A percentile compares a stretch with the other conserved stretches of the same genome.
Conservation (phyloP, 2,797 vertebrate species). For the Falco cherrug region DNA sequence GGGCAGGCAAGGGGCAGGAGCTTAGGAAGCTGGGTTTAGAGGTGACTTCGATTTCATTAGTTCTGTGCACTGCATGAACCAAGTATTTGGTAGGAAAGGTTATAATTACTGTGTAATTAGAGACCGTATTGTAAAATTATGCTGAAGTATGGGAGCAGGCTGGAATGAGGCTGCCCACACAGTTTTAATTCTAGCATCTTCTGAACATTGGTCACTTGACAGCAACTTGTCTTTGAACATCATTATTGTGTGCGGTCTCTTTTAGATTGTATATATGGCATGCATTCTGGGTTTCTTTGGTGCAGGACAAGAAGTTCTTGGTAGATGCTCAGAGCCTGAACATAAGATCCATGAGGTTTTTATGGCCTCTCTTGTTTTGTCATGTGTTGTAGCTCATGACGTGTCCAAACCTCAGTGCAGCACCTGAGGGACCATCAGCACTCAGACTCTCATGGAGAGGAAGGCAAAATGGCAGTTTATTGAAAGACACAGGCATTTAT, state of each 20-base stretch:
- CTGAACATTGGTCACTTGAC: neutral
- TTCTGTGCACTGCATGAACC: neutral
- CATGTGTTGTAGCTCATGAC: too few species aligned
- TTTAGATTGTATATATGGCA: neutral
- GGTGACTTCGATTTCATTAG: neutral
- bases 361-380: neutral
- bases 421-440: too few species aligned
- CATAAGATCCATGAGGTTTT: neutral
- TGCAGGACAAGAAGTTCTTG: neutral
- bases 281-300: neutral
- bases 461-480: too few species aligned
- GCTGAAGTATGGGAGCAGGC: neutral
- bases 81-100: neutral
- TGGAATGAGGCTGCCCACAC: neutral
- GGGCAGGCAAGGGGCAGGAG: neutral
- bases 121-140: neutral
- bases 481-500: too few species aligned
- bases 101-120: neutral
- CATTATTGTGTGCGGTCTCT: neutral
- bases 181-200: neutral
- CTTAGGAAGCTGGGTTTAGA: neutral
- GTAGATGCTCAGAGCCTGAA: neutral
- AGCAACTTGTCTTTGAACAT: neutral
- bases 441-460: too few species aligned
- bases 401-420: too few species aligned